phyloP scores from a whole-genome alignment of 2,113 vertebrate genomes.

The Vanacampus margaritifer region DNA sequence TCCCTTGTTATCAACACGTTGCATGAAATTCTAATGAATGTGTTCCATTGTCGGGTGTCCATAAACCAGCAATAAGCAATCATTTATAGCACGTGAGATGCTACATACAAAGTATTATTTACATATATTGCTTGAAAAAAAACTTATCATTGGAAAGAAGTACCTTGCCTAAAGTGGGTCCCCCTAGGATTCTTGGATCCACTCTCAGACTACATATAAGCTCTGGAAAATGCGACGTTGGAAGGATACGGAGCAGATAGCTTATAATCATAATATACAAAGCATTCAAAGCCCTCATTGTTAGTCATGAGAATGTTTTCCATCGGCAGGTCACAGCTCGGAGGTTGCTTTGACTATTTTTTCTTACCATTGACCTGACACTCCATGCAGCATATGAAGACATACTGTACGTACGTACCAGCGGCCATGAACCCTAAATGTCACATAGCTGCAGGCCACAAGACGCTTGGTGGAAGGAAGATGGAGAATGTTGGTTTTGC shows the following conservation, averaged over 20 bases:
- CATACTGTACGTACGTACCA: slow-evolving; percentile 29
- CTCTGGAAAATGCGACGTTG: slow-evolving; percentile 46
- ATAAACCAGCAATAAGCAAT: neutral
- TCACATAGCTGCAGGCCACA: slow-evolving; percentile 7
- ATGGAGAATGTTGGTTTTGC: neutral
- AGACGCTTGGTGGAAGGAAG: neutral
- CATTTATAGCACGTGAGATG: neutral
- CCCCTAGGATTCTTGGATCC: slow-evolving; percentile 38
- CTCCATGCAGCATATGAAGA: slow-evolving; percentile 28
- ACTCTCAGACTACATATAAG: slow-evolving; percentile 34
- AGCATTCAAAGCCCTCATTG: slow-evolving; percentile 34
- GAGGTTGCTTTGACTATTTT: slow-evolving; percentile 28
- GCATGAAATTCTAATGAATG: slow-evolving; percentile 14
- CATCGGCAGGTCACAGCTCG: slow-evolving; percentile 27
- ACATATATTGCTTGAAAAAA: too few relatives aligned
- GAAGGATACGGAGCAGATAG: slow-evolving; percentile 28
- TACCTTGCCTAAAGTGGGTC: slow-evolving; percentile 37
- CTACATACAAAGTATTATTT: neutral
- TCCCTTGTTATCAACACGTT: slow-evolving; percentile 13
- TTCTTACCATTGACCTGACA: slow-evolving; percentile 8
- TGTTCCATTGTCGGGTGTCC: neutral
- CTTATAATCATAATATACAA: slow-evolving; percentile 35
- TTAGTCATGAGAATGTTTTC: slow-evolving; percentile 51
- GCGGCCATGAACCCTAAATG: slow-evolving; percentile 21
- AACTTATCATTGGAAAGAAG: too few relatives aligned